Conservation (phyloP, 2,888 invertebrate species). For the Polia nebulosa region DNA sequence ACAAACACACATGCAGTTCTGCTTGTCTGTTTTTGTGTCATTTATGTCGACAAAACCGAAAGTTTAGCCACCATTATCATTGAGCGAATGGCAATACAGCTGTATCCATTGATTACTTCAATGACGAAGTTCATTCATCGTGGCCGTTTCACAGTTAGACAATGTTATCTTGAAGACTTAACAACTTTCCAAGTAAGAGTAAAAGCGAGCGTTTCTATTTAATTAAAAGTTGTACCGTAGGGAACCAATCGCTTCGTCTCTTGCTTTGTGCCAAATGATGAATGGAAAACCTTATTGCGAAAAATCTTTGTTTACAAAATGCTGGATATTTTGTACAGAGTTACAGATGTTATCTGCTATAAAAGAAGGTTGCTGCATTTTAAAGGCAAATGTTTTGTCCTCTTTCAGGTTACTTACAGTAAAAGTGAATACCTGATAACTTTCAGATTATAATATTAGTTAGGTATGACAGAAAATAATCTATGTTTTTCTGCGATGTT, state of each 20-base stretch:
- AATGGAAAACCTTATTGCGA: constrained; percentile 66
- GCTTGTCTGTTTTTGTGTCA: neutral
- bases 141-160: constrained; percentile 65
- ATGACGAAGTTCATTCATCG: constrained; percentile 61
- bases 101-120: constrained; percentile 39
- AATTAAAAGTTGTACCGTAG: constrained; percentile 82
- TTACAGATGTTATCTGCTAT: constrained; percentile 9
- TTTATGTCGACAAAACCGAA: neutral
- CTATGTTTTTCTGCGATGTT: neutral
- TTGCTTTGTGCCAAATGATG: constrained; percentile 73
- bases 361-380: too few relatives aligned
- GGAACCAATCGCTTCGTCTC: constrained; percentile 69
- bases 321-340: constrained; percentile 30
- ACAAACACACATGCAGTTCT: too few relatives aligned
- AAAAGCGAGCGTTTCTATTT: constrained; percentile 78
- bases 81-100: constrained; percentile 36
- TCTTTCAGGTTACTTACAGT: too few relatives aligned
- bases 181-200: constrained; percentile 79
- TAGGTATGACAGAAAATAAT: neutral
- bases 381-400: too few relatives aligned
- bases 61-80: constrained; percentile 8
- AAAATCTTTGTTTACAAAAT: constrained; percentile 50
- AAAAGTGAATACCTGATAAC: too few relatives aligned
- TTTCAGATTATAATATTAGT: too few relatives aligned
- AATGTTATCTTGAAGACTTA: constrained; percentile 76